Evolutionary conservation across 2,888 invertebrate species (phyloP), one percentile per base, ranked within the genome.

Genomic region (Platerodrilus igneus): DNA sequence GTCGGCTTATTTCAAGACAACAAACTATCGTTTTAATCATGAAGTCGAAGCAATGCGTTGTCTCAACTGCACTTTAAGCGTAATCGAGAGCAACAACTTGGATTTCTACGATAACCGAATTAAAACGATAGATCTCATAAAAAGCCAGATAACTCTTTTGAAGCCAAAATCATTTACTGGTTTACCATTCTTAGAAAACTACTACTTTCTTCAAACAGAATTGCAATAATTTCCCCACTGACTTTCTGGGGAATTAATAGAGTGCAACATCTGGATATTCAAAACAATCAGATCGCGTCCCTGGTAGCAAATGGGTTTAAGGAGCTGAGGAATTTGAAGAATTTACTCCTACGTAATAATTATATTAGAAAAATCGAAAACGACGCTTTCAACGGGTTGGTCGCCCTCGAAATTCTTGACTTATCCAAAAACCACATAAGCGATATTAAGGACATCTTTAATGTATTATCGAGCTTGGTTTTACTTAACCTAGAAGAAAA

Each of bases 51-150:
- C 65, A 1, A 47, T 67, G 2, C 50, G 55, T 10, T 67, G 68
- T 39, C 15, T 59, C 3, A 62, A 62, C 32, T 68, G 68, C 47
- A 57, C 51, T 16, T 42, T 68, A 15, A 51, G 52, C 5, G 51
- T 41, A 1, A 48, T 68, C 7, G 62, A 62, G 17, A 36, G 59
- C 2, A 60, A 60, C 18, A 60, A 61, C 1, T 68, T 68, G 38
- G 68, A 68, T 48, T 59, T 68, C 27, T 59, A 64, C 4, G 67
- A 66, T 7, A 68, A 68, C 38, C 63, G 62, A 45, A 66, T 68
- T 11, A 56, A 56, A 43, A 56, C 49, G 18, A 41, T 68, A 11
- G 59, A 62, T 32, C 36, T 68, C 16, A 50, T 52, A 9, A 51
- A 55, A 27, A 56, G 59, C 41, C 45, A 52, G 19, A 66, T 68